Conservation (phyloP, 37 sponge, comb jelly and placozoan species). For the Aplysina aerophoba region DNA sequence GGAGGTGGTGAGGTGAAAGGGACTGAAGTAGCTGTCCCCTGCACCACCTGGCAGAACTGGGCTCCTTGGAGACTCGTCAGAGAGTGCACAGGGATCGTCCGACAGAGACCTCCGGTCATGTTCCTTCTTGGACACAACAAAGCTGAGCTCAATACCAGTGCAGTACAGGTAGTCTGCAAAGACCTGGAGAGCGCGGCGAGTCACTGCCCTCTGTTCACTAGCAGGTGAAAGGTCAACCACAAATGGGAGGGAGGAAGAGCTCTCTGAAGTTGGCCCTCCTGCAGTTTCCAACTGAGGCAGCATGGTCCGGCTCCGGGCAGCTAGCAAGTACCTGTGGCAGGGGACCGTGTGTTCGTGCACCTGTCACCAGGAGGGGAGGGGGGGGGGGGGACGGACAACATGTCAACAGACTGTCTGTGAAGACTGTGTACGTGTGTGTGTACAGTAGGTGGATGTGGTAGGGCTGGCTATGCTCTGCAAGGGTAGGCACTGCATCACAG, state of each 20-base stretch:
- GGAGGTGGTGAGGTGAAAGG: neutral
- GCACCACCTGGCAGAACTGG: too few species aligned
- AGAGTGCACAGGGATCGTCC: neutral
- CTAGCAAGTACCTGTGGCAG: neutral
- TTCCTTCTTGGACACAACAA: neutral
- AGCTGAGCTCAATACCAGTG: neutral
- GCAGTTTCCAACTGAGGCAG: neutral
- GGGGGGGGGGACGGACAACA: too few species aligned
- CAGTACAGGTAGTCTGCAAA: constrained; percentile 19
- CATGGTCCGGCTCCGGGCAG: neutral
- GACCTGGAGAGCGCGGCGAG: neutral
- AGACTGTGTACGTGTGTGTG: too few species aligned
- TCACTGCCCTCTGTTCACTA: neutral
- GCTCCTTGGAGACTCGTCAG: neutral
- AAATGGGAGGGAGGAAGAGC: neutral
- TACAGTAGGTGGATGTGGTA: too few species aligned
- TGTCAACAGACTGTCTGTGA: too few species aligned
- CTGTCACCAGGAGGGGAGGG: too few species aligned
- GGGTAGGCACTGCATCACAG: too few species aligned
- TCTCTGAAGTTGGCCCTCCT: neutral
- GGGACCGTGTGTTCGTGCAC: neutral
- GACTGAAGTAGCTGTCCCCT: neutral
- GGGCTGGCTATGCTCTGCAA: too few species aligned
- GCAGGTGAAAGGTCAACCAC: neutral
- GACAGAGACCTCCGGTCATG: neutral